Conservation (phyloP, 2,888 invertebrate species). For the Hesperia comma region DNA sequence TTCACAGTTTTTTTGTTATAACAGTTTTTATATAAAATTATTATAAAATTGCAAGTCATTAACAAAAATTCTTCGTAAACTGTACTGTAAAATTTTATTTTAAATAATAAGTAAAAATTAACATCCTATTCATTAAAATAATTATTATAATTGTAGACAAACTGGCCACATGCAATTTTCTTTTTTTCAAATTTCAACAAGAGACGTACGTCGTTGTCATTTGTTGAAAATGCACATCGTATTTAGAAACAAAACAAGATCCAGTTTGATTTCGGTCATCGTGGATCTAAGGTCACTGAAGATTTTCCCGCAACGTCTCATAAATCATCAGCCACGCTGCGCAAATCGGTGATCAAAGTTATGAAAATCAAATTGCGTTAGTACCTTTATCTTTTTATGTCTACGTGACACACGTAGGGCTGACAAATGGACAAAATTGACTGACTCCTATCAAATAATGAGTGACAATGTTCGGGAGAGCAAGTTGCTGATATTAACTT, state of each 20-base stretch:
- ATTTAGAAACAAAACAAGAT: conserved; percentile 67
- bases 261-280: conserved; percentile 43
- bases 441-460: conserved; percentile 37
- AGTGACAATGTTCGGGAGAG: conserved; percentile 27
- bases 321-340: conserved; percentile 74
- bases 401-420: conserved; percentile 35
- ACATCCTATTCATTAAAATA: not conserved
- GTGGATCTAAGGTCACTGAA: conserved; percentile 33
- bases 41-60: too few relatives aligned
- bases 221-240: conserved; percentile 74
- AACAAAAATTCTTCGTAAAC: too few relatives aligned
- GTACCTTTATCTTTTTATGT: conserved; percentile 46
- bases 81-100: too few relatives aligned
- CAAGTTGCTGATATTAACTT: not conserved
- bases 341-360: conserved; percentile 80
- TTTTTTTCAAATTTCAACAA: conserved; percentile 74
- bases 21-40: too few relatives aligned
- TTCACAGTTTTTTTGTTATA: too few relatives aligned
- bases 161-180: conserved; percentile 47
- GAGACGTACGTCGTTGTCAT: conserved; percentile 73
- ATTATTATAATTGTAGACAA: not conserved
- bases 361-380: conserved; percentile 83
- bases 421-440: conserved; percentile 37
- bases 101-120: too few relatives aligned
- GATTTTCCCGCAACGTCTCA: conserved; percentile 51